Evolutionary conservation across 2,113 vertebrate genomes (phyloP).

Genomic region (Rousettus leschenaultii): DNA sequence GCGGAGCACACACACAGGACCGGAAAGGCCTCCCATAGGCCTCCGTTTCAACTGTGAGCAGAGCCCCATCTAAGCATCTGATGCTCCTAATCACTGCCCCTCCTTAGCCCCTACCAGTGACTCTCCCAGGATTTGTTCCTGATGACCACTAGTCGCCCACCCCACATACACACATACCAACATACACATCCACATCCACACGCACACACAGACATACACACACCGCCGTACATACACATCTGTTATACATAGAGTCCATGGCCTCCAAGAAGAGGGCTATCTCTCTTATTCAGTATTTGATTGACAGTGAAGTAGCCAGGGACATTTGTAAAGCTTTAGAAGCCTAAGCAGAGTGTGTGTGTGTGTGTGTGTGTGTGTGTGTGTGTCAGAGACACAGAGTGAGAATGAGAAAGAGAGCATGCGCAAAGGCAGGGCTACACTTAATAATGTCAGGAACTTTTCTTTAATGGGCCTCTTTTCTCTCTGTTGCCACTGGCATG

Average conservation of each 20-base stretch:
- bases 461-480: constrained; percentile 26
- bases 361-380: neutral
- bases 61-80: fast-evolving
- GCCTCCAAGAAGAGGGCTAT: neutral
- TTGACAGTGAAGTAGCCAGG: neutral
- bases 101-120: neutral
- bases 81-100: fast-evolving
- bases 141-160: neutral
- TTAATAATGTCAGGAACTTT: constrained; percentile 19
- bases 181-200: neutral
- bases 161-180: neutral
- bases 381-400: neutral
- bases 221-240: neutral
- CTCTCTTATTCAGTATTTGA: neutral
- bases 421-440: neutral
- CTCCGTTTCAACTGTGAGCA: neutral
- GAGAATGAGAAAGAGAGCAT: neutral
- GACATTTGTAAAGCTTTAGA: neutral
- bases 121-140: fast-evolving
- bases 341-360: neutral
- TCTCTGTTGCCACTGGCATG: constrained; percentile 9
- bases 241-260: neutral
- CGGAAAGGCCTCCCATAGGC: neutral
- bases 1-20: neutral
- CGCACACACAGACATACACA: neutral